Base-by-base conservation (phyloP, 1,140 invertebrate genomes). In the Aphelenchoides avenae region DNA sequence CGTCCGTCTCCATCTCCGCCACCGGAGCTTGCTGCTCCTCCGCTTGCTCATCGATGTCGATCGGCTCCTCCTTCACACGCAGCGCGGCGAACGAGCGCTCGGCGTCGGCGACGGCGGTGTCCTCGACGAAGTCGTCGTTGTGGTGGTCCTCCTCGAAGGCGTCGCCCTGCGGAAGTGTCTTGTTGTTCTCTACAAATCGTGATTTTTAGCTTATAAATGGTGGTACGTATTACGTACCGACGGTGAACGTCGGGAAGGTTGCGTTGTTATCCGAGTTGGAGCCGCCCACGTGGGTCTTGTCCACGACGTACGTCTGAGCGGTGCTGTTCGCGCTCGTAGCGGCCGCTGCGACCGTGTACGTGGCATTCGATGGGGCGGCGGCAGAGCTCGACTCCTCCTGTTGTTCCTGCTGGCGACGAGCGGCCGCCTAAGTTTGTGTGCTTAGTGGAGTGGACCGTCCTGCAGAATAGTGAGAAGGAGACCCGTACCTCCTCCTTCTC, bases 101-200 rank as follows among this genome's bases (percentile, higher is more conserved):
- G 24, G 24, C 39, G 15, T 50, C 15, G n/a, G 44, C 39, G 20
- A 37, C 39, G n/a, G 20, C 39, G 3, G 47, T n/a, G n/a, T 50
- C n/a, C n/a, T 39, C 42, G 15, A 13, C 39, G 13, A n/a, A 1
- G 1, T 53, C 51, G 13, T 57, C 51, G 1, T 1, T 61, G 11
- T 43, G 13, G 15, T 62, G 27, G 36, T n/a, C 58, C 18, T 61
- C 34, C n/a, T 52, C 56, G 18, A 59, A 20, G 20, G n/a, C 26
- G 39, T 59, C 43, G 33, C 64, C 24, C 2, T 22, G 6, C 4
- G 42, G 50, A n/a, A 52, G 51, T 51, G 26, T n/a, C n/a, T n/a
- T n/a, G n/a, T n/a, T n/a, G n/a, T n/a, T n/a, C n/a, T n/a, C n/a
- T n/a, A n/a, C n/a, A n/a, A n/a, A n/a, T n/a, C n/a, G n/a, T n/a